These are phyloP conservation scores for Cerastis leucographa DNA, from an alignment of 2,888 invertebrate species.

Conservation along the genomic window DNA sequence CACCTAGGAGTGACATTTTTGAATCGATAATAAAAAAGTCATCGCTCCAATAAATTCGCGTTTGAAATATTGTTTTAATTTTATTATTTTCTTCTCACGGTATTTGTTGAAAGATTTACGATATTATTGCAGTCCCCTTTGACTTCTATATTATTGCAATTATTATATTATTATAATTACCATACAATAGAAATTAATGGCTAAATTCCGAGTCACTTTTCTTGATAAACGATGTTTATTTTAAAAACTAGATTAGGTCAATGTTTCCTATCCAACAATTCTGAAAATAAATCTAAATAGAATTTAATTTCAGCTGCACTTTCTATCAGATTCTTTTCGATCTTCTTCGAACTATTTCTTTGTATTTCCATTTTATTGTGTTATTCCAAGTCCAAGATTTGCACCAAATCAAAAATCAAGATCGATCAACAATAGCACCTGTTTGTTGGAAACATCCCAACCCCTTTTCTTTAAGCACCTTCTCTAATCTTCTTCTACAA, in stretches of 20 bases:
- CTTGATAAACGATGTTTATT: not conserved
- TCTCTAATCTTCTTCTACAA: not conserved
- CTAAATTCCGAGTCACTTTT: not conserved
- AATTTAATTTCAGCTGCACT: not conserved
- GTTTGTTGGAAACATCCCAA: not conserved
- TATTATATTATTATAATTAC: conserved; percentile 6
- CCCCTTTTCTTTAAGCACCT: conserved; percentile 10
- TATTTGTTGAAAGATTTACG: conserved; percentile 18
- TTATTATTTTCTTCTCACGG: conserved; percentile 26
- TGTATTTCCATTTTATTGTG: not conserved
- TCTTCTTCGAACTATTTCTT: not conserved
- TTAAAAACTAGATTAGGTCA: not conserved
- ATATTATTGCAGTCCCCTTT: conserved; percentile 3
- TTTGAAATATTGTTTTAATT: conserved; percentile 36
- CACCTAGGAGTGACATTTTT: conserved; percentile 42
- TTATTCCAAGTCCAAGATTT: too few species aligned
- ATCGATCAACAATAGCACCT: not conserved
- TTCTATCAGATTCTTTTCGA: not conserved
- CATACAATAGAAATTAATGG: not conserved
- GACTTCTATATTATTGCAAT: conserved; percentile 5
- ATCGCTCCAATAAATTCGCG: conserved; percentile 24
- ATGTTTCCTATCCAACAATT: not conserved
- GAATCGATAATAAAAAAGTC: conserved; percentile 12
- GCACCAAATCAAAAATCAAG: too few species aligned
- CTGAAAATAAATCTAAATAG: not conserved